Evolutionary conservation across 1,140 invertebrate genomes (phyloP), one percentile per base, ranked within the genome.

Genomic region (Brachionus plicatilis): DNA sequence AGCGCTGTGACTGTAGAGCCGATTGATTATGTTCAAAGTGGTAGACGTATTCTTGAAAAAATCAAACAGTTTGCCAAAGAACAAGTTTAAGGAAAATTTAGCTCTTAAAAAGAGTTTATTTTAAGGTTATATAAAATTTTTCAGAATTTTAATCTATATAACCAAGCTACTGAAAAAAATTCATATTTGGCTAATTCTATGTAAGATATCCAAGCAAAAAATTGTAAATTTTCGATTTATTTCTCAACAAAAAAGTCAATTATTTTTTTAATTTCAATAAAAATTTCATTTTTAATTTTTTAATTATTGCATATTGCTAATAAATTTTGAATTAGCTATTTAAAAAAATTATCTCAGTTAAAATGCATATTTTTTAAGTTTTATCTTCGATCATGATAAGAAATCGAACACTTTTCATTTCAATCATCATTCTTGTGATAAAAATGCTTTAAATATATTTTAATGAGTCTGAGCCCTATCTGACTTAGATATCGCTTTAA

Each of bases 1-100:
- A 92, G 92, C 0, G 92, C 94, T 20, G 68, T 84, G 4, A 76
- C 27, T 29, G 68, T 84, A 11, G 43, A 50, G 12, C 66, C 66
- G 7, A 37, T 84, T 47, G 72, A 84, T 76, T 75, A 50, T 60
- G 33, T 29, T 41, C 47, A 53, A 47, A 45, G 60, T 76, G 83
- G 68, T 20, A 66, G 68, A 66, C 66, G 70, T n/a, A 45, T 84
- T 24, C 41, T 75, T 8, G 24, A 84, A 84, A 66, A 78, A 65
- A 75, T 84, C 37, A 84, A 84, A 47, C 65, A 83, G 37, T 68
- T 70, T 17, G 82, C 79, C 27, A 65, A 82, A 47, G 60, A 47
- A 14, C 79, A 82, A 82, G 17, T 60, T 37, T 80, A 65, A 80
- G 14, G 9, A 17, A 41, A 68, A 41, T n/a, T 29, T 29, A 33